phyloP scores from a whole-genome alignment of 2,888 invertebrate genomes.

The Trichopoda pennipes region DNA sequence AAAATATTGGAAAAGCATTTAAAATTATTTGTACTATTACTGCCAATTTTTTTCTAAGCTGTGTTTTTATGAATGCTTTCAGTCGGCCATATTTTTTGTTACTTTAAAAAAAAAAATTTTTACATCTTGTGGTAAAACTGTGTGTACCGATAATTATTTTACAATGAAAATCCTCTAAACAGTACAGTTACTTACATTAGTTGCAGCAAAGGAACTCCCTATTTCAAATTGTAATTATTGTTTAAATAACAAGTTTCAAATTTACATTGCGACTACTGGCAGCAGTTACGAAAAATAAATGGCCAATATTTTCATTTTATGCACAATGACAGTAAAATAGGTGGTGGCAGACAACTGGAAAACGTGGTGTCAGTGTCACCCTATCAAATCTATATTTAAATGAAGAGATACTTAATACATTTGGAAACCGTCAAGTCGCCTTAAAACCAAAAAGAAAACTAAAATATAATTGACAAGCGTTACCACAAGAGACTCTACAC shows the following conservation, averaged over 20 bases:
- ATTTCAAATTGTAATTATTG: conserved; percentile 29
- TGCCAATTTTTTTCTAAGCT: too few relatives aligned
- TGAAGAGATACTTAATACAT: conserved; percentile 34
- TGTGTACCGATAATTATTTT: conserved; percentile 7
- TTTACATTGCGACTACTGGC: conserved; percentile 12
- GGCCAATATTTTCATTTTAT: conserved; percentile 38
- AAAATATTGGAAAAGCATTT: too few relatives aligned
- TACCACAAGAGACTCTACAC: conserved; percentile 2
- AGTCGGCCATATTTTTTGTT: conserved; percentile 7
- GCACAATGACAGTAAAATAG: conserved; percentile 57
- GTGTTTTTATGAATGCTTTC: not conserved
- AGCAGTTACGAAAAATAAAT: conserved; percentile 41
- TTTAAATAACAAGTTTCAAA: not conserved
- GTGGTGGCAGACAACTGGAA: conserved; percentile 42
- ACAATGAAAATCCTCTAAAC: conserved; percentile 39
- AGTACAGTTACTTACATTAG: conserved; percentile 16
- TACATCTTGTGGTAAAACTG: conserved; percentile 11
- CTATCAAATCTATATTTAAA: conserved; percentile 1
- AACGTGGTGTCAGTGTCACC: conserved; percentile 1
- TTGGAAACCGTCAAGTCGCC: conserved; percentile 20
- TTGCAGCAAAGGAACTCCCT: conserved; percentile 47
- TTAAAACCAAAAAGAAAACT: conserved; percentile 9
- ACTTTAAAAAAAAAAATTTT: not conserved
- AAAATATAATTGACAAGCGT: conserved; percentile 31
- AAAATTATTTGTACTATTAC: too few relatives aligned